Percentiles rank a stretch among this genome's conserved stretches.
Evolutionary conservation across 2,113 vertebrate species (phyloP).

Genomic region (Podarcis muralis): DNA sequence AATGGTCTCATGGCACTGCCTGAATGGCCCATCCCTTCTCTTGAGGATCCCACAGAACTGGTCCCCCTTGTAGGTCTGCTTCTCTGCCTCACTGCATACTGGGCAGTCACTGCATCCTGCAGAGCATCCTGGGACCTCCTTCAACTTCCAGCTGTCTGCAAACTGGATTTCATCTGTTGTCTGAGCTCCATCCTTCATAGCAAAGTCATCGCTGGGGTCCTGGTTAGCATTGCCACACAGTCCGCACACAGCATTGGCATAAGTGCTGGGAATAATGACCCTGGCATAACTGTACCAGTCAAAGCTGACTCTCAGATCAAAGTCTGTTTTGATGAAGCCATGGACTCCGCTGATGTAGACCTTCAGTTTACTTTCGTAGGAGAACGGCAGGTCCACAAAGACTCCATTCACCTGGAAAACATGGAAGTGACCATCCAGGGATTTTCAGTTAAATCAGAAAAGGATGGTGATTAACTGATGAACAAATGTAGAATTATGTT

Average conservation of each 20-base stretch:
- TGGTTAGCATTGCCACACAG: constrained; percentile 74
- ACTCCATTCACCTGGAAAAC: constrained; percentile 62
- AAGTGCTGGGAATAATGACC: constrained; percentile 64
- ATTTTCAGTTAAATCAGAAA: not conserved
- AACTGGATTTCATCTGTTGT: not conserved
- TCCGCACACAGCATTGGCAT: constrained; percentile 63
- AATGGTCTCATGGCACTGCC: constrained; percentile 57
- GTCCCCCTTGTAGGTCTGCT: constrained; percentile 26
- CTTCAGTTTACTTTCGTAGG: constrained; percentile 42
- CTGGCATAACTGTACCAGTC: constrained; percentile 51
- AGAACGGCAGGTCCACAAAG: constrained; percentile 59
- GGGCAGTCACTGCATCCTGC: not conserved
- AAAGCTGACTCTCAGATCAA: constrained; percentile 58
- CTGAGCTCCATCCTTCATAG: constrained; percentile 3
- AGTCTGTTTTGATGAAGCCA: constrained; percentile 47
- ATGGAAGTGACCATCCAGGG: not conserved
- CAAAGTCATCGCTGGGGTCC: constrained; percentile 54
- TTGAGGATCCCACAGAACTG: constrained; percentile 71
- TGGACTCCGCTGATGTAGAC: constrained; percentile 47
- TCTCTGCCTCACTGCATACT: not conserved
- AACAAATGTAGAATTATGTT: not conserved
- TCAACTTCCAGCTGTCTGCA: constrained; percentile 71
- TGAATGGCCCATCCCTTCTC: constrained; percentile 54
- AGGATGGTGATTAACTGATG: not conserved
- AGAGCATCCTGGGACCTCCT: not conserved